These are phyloP conservation scores for Scomber scombrus DNA, from an alignment of 2,113 vertebrate species.

Conservation along the genomic window DNA sequence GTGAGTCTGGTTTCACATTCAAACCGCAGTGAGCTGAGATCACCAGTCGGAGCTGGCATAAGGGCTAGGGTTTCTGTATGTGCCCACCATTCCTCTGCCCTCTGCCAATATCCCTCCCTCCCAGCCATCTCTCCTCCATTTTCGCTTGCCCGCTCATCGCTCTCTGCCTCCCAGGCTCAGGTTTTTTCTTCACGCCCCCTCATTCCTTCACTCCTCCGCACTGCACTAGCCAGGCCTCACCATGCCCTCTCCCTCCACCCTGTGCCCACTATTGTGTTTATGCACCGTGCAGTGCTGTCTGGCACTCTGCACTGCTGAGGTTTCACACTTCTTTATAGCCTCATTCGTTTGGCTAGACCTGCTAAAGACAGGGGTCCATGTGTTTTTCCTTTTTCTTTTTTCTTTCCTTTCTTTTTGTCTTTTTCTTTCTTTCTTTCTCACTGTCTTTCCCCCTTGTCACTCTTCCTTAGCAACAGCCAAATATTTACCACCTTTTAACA, in stretches of 20 bases:
- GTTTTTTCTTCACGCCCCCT: slow-evolving; percentile 58
- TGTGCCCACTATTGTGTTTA: slow-evolving; percentile 57
- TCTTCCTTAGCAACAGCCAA: slow-evolving; percentile 67
- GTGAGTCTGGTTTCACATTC: slow-evolving; percentile 73
- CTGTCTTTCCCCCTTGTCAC: slow-evolving; percentile 45
- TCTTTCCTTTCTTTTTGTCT: neutral
- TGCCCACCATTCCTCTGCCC: slow-evolving; percentile 59
- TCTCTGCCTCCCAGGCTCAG: slow-evolving; percentile 53
- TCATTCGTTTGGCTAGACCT: slow-evolving; percentile 64
- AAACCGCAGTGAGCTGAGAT: slow-evolving; percentile 71
- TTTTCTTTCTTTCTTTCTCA: slow-evolving; percentile 15
- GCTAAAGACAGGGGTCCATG: slow-evolving; percentile 46
- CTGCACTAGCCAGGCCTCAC: slow-evolving; percentile 21
- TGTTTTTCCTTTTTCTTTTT: slow-evolving; percentile 47
- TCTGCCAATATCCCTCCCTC: slow-evolving; percentile 55
- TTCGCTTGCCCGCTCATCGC: slow-evolving; percentile 19
- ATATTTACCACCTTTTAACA: slow-evolving; percentile 64
- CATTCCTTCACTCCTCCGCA: slow-evolving; percentile 23
- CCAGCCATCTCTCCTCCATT: slow-evolving; percentile 15
- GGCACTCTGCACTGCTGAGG: slow-evolving; percentile 64
- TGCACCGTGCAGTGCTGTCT: slow-evolving; percentile 51
- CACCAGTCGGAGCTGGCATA: slow-evolving; percentile 54
- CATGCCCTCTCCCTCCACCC: slow-evolving; percentile 20
- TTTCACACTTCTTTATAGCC: slow-evolving; percentile 73
- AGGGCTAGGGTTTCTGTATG: slow-evolving; percentile 61